Conservation (phyloP, 2,888 invertebrate genomes). For the Silvanus unidentatus region DNA sequence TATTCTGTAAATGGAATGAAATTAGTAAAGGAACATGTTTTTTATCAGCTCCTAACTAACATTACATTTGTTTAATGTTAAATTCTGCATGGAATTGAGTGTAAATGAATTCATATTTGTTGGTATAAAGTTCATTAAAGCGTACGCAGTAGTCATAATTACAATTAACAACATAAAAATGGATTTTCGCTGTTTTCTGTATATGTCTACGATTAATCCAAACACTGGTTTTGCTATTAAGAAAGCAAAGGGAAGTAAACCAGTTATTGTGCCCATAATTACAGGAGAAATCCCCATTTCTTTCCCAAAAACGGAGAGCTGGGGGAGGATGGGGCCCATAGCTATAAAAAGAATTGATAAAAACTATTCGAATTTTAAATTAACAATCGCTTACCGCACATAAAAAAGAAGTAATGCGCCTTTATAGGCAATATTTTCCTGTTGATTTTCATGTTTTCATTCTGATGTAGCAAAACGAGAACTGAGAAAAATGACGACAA, state of each 20-base stretch:
- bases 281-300: conserved; percentile 70
- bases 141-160: conserved; percentile 61
- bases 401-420: conserved; percentile 81
- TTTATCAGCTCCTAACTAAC: too few relatives aligned
- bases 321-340: conserved; percentile 74
- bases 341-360: conserved; percentile 50
- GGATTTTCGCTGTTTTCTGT: conserved; percentile 60
- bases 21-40: too few relatives aligned
- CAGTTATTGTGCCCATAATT: conserved; percentile 72
- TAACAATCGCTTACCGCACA: conserved; percentile 63
- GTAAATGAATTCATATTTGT: too few relatives aligned
- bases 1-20: too few relatives aligned
- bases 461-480: too few relatives aligned
- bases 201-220: conserved; percentile 70
- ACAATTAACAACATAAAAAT: conserved; percentile 65
- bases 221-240: conserved; percentile 70
- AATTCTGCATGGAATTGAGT: too few relatives aligned
- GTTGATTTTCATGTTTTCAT: conserved; percentile 58
- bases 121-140: conserved; percentile 65
- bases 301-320: conserved; percentile 69
- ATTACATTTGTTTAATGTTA: too few relatives aligned
- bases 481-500: too few relatives aligned
- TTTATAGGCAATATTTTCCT: conserved; percentile 70
- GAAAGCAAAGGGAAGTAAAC: conserved; percentile 69
- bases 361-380: conserved; percentile 3